Evolutionary conservation across 1,140 invertebrate species (phyloP).

Genomic region (Antheraea pernyi): DNA sequence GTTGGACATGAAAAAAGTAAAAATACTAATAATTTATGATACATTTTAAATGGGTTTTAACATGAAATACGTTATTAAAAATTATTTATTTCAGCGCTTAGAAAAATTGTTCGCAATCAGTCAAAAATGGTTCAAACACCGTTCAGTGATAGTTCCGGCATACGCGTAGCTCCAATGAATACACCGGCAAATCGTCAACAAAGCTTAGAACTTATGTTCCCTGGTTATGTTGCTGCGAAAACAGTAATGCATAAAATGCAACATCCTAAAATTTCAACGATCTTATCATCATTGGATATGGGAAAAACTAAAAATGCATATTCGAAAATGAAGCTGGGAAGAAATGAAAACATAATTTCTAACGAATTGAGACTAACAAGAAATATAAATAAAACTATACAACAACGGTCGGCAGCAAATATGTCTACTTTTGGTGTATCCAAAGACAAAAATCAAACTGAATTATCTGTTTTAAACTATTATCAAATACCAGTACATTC

Average conservation of each 20-base stretch:
- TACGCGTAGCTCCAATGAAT: constrained; percentile 14
- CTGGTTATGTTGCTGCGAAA: constrained; percentile 43
- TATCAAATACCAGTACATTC: constrained; percentile 39
- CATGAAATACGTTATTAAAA: constrained; percentile 7
- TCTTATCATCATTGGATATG: constrained; percentile 42
- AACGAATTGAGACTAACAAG: constrained; percentile 43
- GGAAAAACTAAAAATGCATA: constrained; percentile 33
- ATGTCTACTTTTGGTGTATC: background rate
- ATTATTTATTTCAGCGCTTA: constrained; percentile 44
- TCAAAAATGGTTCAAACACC: constrained; percentile 64
- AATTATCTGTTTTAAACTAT: constrained; percentile 14
- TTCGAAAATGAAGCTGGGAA: constrained; percentile 38
- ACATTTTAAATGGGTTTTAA: background rate
- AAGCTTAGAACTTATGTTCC: constrained; percentile 23
- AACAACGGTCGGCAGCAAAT: background rate
- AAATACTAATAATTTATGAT: background rate
- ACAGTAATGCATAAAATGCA: constrained; percentile 43
- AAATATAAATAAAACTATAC: constrained; percentile 24
- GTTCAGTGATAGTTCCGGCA: constrained; percentile 38
- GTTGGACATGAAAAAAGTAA: constrained; percentile 60
- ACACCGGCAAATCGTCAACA: background rate
- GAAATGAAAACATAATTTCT: constrained; percentile 27
- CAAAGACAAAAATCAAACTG: background rate
- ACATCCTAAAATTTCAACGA: constrained; percentile 49
- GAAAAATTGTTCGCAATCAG: constrained; percentile 64